Conservation (phyloP, 2,888 invertebrate species). For the Latrodectus elegans region DNA sequence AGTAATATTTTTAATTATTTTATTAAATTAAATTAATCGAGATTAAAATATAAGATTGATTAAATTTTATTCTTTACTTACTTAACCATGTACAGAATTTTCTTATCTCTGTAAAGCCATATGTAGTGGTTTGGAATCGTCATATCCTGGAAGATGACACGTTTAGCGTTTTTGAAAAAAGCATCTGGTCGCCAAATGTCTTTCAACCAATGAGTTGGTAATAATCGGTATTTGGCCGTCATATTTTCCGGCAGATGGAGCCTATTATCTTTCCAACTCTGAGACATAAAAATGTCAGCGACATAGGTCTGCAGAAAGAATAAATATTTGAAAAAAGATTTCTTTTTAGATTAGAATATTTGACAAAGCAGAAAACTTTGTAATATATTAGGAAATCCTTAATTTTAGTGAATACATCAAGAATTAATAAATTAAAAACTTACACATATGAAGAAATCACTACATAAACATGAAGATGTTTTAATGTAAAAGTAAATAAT, state of each 20-base stretch:
- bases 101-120: not conserved
- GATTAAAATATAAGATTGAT: too few relatives aligned
- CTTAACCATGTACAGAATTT: conserved; percentile 1
- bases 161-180: not conserved
- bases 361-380: too few relatives aligned
- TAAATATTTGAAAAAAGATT: not conserved
- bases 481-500: too few relatives aligned
- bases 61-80: not conserved
- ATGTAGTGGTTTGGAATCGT: conserved; percentile 2
- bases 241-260: not conserved
- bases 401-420: too few relatives aligned
- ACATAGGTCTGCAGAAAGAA: not conserved
- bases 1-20: too few relatives aligned
- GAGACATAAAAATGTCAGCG: not conserved
- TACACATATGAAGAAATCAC: too few relatives aligned
- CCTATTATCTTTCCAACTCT: not conserved
- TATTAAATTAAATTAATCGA: too few relatives aligned
- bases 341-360: not conserved
- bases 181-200: conserved; percentile 1
- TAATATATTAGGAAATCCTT: too few relatives aligned
- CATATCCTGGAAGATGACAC: not conserved
- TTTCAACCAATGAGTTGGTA: not conserved
- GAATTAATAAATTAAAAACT: too few relatives aligned
- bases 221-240: conserved; percentile 2
- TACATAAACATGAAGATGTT: too few relatives aligned